Percentiles rank a stretch among this genome's conserved stretches.
Evolutionary conservation across 2,888 invertebrate species (phyloP).

Genomic region (Hylaea fasciaria): DNA sequence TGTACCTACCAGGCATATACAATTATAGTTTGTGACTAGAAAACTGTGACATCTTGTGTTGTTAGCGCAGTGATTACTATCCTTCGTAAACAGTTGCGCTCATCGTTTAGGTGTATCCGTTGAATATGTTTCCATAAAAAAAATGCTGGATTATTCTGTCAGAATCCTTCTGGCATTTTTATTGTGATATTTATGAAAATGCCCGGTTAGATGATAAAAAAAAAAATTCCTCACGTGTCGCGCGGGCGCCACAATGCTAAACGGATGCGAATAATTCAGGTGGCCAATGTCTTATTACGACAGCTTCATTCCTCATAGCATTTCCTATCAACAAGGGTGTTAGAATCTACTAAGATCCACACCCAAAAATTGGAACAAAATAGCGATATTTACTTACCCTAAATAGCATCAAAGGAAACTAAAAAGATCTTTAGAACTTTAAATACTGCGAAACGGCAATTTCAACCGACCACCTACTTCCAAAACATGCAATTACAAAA

Average conservation of each 20-base stretch:
- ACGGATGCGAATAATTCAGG: too few species aligned
- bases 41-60: too few species aligned
- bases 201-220: background rate
- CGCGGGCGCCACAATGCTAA: too few species aligned
- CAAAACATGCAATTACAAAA: slow-evolving; percentile 28
- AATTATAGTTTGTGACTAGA: too few species aligned
- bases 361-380: too few species aligned
- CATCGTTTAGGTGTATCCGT: slow-evolving; percentile 31
- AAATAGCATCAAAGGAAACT: slow-evolving; percentile 17
- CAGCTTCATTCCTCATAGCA: too few species aligned
- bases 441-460: slow-evolving; percentile 10
- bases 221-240: too few species aligned
- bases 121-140: slow-evolving; percentile 36
- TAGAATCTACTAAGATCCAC: too few species aligned
- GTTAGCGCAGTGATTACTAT: background rate
- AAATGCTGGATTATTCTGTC: slow-evolving; percentile 19
- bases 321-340: too few species aligned
- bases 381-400: background rate
- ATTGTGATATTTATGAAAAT: slow-evolving; percentile 4
- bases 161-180: slow-evolving; percentile 1
- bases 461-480: slow-evolving; percentile 15
- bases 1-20: too few species aligned
- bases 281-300: too few species aligned
- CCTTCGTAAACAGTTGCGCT: background rate
- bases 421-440: slow-evolving; percentile 3